A percentile compares a stretch with the other conserved stretches of the same genome.
Conservation (phyloP, 2,888 invertebrate species). For the Tethea ocularis region DNA sequence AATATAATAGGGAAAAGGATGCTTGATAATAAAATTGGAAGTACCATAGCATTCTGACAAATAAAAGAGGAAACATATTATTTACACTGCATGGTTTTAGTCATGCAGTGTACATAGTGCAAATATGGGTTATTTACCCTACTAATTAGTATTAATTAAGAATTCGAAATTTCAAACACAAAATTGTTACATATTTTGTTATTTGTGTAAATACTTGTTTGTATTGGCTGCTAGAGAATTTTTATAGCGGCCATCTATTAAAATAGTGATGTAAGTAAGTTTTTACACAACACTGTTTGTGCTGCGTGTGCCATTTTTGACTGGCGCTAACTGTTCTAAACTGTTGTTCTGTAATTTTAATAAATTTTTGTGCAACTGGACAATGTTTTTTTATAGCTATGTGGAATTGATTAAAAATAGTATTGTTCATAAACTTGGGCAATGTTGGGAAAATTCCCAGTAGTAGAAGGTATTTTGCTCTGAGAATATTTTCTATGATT, state of each 20-base stretch:
- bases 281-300: conserved; percentile 62
- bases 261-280: conserved; percentile 64
- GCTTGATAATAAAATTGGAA: neutral
- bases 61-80: neutral
- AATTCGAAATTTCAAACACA: conserved; percentile 11
- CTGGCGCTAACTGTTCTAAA: conserved; percentile 65
- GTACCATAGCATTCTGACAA: neutral
- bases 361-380: conserved; percentile 50
- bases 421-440: too few relatives aligned
- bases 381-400: conserved; percentile 13
- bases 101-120: neutral
- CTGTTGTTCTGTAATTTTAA: conserved; percentile 70
- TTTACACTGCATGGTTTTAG: neutral
- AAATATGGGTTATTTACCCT: neutral
- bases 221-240: conserved; percentile 43
- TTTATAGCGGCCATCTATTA: conserved; percentile 59
- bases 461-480: too few relatives aligned
- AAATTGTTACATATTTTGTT: conserved; percentile 47
- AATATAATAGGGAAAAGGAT: neutral
- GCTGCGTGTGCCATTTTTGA: conserved; percentile 66
- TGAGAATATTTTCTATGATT: too few relatives aligned
- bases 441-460: too few relatives aligned
- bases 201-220: conserved; percentile 47
- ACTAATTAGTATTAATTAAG: conserved; percentile 15
- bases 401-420: too few relatives aligned